Conservation (phyloP, 2,113 vertebrate genomes). For the Psittacula cyanocephala region DNA sequence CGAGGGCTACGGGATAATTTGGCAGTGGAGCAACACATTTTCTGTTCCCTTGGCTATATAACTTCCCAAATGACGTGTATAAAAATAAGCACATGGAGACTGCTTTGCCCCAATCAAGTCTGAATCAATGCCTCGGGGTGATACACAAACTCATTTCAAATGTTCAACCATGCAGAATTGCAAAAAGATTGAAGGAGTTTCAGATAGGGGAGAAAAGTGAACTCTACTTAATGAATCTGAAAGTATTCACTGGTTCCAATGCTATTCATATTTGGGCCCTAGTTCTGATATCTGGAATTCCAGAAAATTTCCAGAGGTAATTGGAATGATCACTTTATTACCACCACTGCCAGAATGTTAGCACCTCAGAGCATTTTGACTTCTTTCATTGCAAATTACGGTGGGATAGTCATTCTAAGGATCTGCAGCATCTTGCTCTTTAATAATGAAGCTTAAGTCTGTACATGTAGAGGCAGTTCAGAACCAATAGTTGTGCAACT, state of each 20-base stretch:
- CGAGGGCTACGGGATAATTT: constrained; percentile 77
- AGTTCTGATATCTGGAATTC: neutral
- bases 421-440: neutral
- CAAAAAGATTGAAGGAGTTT: neutral
- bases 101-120: constrained; percentile 95
- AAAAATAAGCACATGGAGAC: constrained; percentile 93
- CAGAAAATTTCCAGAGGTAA: neutral
- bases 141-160: constrained; percentile 95
- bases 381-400: neutral
- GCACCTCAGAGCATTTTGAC: neutral
- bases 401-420: neutral
- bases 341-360: neutral
- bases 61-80: constrained; percentile 89
- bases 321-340: neutral
- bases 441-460: neutral
- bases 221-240: neutral
- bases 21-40: constrained; percentile 76
- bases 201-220: neutral
- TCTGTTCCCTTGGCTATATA: constrained; percentile 81
- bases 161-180: constrained; percentile 97
- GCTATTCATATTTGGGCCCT: neutral
- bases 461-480: neutral
- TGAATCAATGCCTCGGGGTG: constrained; percentile 90
- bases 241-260: neutral
- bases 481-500: neutral